Evolutionary conservation across 1,140 invertebrate species (phyloP), one percentile per base, ranked within the genome.

Genomic region (Reticulitermes speratus): DNA sequence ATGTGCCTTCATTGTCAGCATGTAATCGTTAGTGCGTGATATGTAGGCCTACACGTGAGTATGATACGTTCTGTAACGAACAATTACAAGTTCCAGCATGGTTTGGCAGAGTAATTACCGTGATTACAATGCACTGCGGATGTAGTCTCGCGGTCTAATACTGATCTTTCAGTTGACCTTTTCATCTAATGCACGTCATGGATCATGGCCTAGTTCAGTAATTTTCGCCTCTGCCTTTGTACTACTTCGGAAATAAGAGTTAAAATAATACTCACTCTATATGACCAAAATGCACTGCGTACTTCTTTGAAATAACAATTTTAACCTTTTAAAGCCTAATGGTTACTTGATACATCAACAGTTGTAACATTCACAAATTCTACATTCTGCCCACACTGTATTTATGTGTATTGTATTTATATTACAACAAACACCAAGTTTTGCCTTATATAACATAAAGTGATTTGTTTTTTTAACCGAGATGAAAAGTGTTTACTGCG

Each of bases 11-110:
- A 75, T 75, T 75, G 65, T 75, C 65, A 6, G 65, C 65, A 75
- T 8, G 25, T 75, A 75, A 75, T 30, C 65, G 65, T 75, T 30
- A 75, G 65, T 75, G 65, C 65, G 65, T 75, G 65, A 75, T 75
- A 30, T 75, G 14, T 75, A 38, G 38, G 5, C 38, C 38, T 38
- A 2, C 65, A 30, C 65, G 65, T 75, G 30, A 75, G 65, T 75
- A 75, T 21, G 52, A 55, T 55, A 55, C 19, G 52, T 21, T 55
- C 65, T 75, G 1, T 75, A 75, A n/a, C 1, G n/a, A 75, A 75
- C n/a, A 75, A 75, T 75, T 75, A 75, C 65, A 75, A 75, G n/a
- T 75, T n/a, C 65, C 30, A 30, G 65, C 65, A 75, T 75, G 65
- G 65, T 75, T 75, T 75, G 14, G 30, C 65, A 1, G 25, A 75